Percentiles rank a stretch among this genome's conserved stretches.
Conservation (phyloP, 2,888 invertebrate genomes). For the Athetis lepigone region DNA sequence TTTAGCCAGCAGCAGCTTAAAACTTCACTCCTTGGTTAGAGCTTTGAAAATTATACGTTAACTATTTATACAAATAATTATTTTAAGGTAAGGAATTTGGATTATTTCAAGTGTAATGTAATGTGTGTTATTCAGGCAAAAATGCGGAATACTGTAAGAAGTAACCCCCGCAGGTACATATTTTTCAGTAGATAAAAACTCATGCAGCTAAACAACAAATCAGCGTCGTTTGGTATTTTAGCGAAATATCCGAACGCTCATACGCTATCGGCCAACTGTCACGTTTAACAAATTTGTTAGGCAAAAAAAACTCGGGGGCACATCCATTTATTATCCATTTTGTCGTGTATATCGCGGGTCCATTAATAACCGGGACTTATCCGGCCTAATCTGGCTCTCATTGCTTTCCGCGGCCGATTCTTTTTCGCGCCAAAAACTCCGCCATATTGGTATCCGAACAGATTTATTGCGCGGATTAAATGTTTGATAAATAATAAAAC, state of each 20-base stretch:
- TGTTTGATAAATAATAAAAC: conserved; percentile 66
- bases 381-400: conserved; percentile 88
- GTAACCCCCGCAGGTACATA: background rate
- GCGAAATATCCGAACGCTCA: conserved; percentile 53
- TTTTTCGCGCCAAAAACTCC: conserved; percentile 86
- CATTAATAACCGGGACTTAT: conserved; percentile 89
- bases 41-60: too few species aligned
- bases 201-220: conserved; percentile 29
- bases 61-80: too few species aligned
- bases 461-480: conserved; percentile 88
- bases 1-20: too few species aligned
- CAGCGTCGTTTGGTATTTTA: conserved; percentile 34
- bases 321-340: conserved; percentile 85
- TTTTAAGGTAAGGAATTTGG: too few species aligned
- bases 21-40: too few species aligned
- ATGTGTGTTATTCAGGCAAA: too few species aligned
- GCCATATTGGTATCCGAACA: conserved; percentile 81
- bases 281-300: conserved; percentile 64
- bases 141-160: background rate
- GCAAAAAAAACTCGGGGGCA: conserved; percentile 69
- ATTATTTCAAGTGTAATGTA: too few species aligned
- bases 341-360: conserved; percentile 86
- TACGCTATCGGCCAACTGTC: conserved; percentile 63
- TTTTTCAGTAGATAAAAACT: conserved; percentile 14
- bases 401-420: conserved; percentile 89